A percentile compares a stretch with the other conserved stretches of the same genome.
These are phyloP conservation scores for Clarias gariepinus DNA, from an alignment of 2,113 vertebrate species.

Conservation along the genomic window DNA sequence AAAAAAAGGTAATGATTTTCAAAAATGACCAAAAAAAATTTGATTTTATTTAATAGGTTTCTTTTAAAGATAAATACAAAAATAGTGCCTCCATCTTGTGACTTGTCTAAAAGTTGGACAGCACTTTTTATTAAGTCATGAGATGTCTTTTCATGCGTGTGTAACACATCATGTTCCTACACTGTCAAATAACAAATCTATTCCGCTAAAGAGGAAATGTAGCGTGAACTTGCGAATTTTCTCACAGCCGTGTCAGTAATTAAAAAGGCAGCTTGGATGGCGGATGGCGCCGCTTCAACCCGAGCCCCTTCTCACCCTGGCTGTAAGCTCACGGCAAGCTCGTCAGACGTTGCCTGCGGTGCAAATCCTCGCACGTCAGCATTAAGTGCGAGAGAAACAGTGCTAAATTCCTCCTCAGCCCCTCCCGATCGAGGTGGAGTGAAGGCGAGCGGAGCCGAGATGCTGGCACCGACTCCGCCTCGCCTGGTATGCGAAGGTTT, in stretches of 20 bases:
- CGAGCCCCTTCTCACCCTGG: constrained; percentile 33
- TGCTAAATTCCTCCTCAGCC: constrained; percentile 39
- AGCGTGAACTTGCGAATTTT: constrained; percentile 12
- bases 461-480: constrained; percentile 12
- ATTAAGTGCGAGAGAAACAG: constrained; percentile 30
- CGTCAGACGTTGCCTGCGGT: constrained; percentile 27
- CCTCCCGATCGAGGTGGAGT: constrained; percentile 17
- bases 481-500: constrained; percentile 40
- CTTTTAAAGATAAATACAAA: neutral
- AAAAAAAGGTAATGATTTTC: too few relatives aligned
- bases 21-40: too few relatives aligned
- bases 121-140: neutral
- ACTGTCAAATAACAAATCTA: neutral
- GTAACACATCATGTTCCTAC: neutral
- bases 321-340: constrained; percentile 30
- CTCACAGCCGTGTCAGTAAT: constrained; percentile 25
- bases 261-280: constrained; percentile 21
- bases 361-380: constrained; percentile 44
- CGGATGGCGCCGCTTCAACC: neutral
- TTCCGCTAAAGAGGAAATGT: constrained; percentile 16
- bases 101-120: neutral
- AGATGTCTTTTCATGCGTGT: neutral
- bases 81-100: neutral
- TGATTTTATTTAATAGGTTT: too few relatives aligned
- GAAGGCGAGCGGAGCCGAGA: constrained; percentile 28